A percentile compares a stretch with the other conserved stretches of the same genome.
Evolutionary conservation across 2,888 invertebrate species (phyloP).

Genomic region (Thalpophila matura): DNA sequence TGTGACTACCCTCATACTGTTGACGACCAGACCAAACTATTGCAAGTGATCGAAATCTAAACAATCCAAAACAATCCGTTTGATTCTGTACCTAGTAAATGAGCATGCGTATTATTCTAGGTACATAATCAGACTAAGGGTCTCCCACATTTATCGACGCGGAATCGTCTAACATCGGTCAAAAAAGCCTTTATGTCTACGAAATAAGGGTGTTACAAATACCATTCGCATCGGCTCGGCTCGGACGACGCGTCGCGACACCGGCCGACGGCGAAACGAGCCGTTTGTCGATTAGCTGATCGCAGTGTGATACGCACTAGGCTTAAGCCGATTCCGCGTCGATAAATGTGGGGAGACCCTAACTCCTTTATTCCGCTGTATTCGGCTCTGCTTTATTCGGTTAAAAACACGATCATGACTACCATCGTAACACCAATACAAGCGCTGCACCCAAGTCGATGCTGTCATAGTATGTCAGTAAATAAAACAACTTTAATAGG

Average conservation of each 20-base stretch:
- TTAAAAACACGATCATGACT: background rate
- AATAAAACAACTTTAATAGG: conserved; percentile 78
- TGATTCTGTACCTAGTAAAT: background rate
- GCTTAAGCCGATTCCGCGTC: too few species aligned
- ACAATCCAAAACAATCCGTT: background rate
- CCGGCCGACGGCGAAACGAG: too few species aligned
- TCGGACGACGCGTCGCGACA: too few species aligned
- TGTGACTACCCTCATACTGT: conserved; percentile 25
- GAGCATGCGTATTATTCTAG: background rate
- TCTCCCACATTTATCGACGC: too few species aligned
- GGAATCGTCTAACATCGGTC: too few species aligned
- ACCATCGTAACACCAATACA: background rate
- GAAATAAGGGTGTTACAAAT: too few species aligned
- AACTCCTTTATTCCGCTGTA: background rate
- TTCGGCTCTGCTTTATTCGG: background rate
- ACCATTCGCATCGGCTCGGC: too few species aligned
- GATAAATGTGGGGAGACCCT: too few species aligned
- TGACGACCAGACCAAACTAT: conserved; percentile 16
- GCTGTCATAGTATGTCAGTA: conserved; percentile 48
- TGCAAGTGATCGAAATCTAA: conserved; percentile 12
- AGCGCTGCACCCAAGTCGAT: conserved; percentile 37
- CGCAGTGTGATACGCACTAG: too few species aligned
- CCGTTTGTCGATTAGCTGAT: too few species aligned
- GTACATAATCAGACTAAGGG: background rate
- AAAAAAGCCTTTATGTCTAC: too few species aligned